These are phyloP conservation scores for Perizoma affinitatum DNA, from an alignment of 2,888 invertebrate genomes.

Conservation along the genomic window DNA sequence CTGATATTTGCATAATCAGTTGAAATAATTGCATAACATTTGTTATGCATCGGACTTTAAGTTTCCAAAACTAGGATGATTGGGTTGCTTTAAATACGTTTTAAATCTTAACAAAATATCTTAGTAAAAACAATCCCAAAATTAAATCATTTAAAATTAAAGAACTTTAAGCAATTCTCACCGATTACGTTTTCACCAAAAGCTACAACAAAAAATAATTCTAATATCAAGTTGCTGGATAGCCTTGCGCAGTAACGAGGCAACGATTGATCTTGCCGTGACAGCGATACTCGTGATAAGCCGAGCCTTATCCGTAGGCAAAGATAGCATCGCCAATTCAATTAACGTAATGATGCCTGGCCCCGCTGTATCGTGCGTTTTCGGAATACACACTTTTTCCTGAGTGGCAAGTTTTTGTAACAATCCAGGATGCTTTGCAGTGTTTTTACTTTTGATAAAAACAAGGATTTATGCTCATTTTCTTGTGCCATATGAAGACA, in stretches of 20 bases:
- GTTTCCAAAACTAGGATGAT: no score
- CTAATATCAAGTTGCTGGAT: constrained; percentile 30
- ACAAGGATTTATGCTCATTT: no score
- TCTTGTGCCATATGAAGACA: no score
- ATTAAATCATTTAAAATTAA: no score
- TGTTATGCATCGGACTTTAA: no score
- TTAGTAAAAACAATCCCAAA: no score
- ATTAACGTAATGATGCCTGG: constrained; percentile 72
- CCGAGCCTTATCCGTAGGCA: constrained; percentile 60
- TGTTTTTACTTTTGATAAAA: constrained; percentile 3
- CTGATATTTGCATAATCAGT: no score
- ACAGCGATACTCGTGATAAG: constrained; percentile 69
- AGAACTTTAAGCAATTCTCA: not conserved
- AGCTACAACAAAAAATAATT: constrained; percentile 29
- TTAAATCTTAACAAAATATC: no score
- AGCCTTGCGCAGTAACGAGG: constrained; percentile 54
- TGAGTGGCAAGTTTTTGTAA: constrained; percentile 13
- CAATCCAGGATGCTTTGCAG: constrained; percentile 6
- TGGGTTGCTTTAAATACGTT: no score
- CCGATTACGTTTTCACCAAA: constrained; percentile 10
- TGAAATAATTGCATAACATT: no score
- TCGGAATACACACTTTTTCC: constrained; percentile 40
- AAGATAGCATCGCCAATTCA: constrained; percentile 70
- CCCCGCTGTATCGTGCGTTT: constrained; percentile 47
- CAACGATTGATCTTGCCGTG: constrained; percentile 67